Conservation (phyloP, 2,797 vertebrate genomes). For the Neosilurus hyrtlii region DNA sequence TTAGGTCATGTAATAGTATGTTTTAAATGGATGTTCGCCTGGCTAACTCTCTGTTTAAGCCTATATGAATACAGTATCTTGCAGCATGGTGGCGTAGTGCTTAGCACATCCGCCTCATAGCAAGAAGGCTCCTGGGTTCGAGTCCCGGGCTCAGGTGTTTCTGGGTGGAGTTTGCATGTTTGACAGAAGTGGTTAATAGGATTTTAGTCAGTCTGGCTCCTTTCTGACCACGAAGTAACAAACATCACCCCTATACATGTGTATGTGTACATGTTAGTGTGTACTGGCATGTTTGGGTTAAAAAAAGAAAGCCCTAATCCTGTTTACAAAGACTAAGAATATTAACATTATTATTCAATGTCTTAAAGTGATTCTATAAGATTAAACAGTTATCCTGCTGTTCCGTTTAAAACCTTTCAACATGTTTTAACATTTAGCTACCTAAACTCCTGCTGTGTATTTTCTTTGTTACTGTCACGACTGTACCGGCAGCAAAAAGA, state of each 20-base stretch:
- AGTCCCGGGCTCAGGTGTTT: too few relatives aligned
- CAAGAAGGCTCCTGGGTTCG: too few relatives aligned
- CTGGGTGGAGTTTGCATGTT: background rate
- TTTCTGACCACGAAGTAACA: background rate
- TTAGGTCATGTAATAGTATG: background rate
- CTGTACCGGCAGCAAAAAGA: constrained; percentile 43
- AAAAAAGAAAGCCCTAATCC: background rate
- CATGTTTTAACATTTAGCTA: constrained; percentile 22
- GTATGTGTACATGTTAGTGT: background rate
- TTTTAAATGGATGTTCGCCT: background rate
- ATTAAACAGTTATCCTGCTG: constrained; percentile 18
- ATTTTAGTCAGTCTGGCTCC: background rate
- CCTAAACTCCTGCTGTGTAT: constrained; percentile 9
- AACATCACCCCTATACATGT: constrained; percentile 1
- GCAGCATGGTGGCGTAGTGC: too few relatives aligned
- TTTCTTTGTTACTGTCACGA: constrained; percentile 26
- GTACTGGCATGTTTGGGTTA: background rate
- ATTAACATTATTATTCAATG: constrained; percentile 8
- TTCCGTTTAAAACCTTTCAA: constrained; percentile 26
- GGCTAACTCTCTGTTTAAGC: background rate
- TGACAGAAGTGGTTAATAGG: background rate
- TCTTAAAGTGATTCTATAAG: constrained; percentile 7
- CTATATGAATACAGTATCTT: background rate
- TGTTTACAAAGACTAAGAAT: constrained; percentile 12
- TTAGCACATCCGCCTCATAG: too few relatives aligned